Conservation (phyloP, 2,797 vertebrate genomes). For the Alexandromys oeconomus region DNA sequence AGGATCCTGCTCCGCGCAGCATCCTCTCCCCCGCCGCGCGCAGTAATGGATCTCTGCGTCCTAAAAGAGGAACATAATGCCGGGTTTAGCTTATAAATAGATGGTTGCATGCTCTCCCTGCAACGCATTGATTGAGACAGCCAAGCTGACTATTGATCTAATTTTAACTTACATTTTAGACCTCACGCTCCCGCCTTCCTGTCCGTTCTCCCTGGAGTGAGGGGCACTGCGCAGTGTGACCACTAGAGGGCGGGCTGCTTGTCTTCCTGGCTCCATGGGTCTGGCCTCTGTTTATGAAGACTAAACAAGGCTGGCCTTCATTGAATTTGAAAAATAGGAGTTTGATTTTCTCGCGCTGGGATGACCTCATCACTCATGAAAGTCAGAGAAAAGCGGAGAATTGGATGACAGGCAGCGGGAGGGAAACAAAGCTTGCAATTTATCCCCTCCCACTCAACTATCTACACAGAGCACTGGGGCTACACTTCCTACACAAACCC, state of each 20-base stretch:
- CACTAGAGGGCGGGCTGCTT: slow-evolving; percentile 73
- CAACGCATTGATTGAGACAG: slow-evolving; percentile 75
- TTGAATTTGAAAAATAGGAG: slow-evolving; percentile 70
- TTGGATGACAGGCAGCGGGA: slow-evolving; percentile 57
- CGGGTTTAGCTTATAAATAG: slow-evolving; percentile 81
- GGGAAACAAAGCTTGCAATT: slow-evolving; percentile 64
- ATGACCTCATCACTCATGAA: slow-evolving; percentile 78
- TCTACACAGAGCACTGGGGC: slow-evolving; percentile 24
- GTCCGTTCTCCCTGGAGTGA: background rate
- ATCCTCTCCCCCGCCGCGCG: slow-evolving; percentile 66
- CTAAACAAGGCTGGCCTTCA: slow-evolving; percentile 71
- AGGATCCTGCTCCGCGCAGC: background rate
- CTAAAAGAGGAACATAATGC: slow-evolving; percentile 79
- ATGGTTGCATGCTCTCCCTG: slow-evolving; percentile 68
- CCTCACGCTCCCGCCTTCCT: background rate
- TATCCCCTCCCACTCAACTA: slow-evolving; percentile 59
- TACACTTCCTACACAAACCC: background rate
- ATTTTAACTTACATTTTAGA: slow-evolving; percentile 74
- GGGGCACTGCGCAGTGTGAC: background rate
- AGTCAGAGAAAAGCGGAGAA: slow-evolving; percentile 65
- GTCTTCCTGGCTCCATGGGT: background rate
- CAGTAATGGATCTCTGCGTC: slow-evolving; percentile 74
- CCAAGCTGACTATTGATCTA: slow-evolving; percentile 78
- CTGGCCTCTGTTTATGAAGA: slow-evolving; percentile 51
- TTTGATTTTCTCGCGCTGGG: slow-evolving; percentile 70